phyloP scores from a whole-genome alignment of 2,113 vertebrate genomes.

The Bujurquina vittata region DNA sequence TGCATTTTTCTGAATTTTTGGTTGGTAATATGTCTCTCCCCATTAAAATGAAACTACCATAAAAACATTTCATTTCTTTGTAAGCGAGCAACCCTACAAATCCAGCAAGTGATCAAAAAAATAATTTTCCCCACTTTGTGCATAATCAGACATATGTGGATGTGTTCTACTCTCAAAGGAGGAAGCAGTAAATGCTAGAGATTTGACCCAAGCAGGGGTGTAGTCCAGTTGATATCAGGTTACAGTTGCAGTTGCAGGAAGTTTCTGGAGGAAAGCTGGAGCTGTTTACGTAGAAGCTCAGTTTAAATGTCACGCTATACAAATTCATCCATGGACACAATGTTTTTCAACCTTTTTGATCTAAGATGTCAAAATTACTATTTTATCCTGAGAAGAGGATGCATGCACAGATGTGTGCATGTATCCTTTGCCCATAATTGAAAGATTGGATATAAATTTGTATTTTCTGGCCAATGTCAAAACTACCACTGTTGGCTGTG shows the following conservation, averaged over 20 bases:
- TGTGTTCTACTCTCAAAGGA: background rate
- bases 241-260: background rate
- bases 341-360: background rate
- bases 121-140: too few relatives aligned
- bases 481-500: background rate
- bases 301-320: background rate
- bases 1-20: too few relatives aligned
- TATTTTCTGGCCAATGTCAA: background rate
- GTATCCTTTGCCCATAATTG: background rate
- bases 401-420: background rate
- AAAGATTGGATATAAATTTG: background rate
- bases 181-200: background rate
- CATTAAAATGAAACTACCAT: too few relatives aligned
- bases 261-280: background rate
- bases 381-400: background rate
- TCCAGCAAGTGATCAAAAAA: too few relatives aligned
- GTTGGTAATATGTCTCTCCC: too few relatives aligned
- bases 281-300: background rate
- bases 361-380: rapidly evolving
- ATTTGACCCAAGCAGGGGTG: background rate
- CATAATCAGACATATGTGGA: background rate
- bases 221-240: background rate
- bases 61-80: too few relatives aligned
- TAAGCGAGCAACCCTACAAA: too few relatives aligned
- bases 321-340: background rate